Evolutionary conservation across 2,797 vertebrate species (phyloP).

Genomic region (Triplophysa yarkandensis): DNA sequence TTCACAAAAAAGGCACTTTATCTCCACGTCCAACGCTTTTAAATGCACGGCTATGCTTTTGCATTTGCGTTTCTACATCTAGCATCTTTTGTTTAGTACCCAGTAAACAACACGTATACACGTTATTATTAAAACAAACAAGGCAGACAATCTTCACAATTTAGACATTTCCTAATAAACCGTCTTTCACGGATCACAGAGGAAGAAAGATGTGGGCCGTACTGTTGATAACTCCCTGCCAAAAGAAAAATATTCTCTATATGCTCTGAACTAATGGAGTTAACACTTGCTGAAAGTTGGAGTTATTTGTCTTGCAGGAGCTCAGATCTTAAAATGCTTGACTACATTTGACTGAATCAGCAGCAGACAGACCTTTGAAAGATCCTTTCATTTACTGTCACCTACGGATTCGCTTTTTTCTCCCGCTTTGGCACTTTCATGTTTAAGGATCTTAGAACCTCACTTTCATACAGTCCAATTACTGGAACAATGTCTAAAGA

Average conservation of each 20-base stretch:
- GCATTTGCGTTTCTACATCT: too few relatives aligned
- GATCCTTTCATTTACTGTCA: constrained; percentile 59
- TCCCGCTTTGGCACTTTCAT: constrained; percentile 31
- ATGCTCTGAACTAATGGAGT: constrained; percentile 56
- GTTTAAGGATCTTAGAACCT: constrained; percentile 44
- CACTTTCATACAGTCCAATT: constrained; percentile 36
- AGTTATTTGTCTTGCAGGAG: constrained; percentile 64
- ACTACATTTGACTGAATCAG: constrained; percentile 59
- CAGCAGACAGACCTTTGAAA: constrained; percentile 58
- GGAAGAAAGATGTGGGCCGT: constrained; percentile 40
- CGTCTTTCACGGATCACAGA: constrained; percentile 25
- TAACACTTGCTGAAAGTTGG: constrained; percentile 65
- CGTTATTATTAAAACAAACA: constrained; percentile 23
- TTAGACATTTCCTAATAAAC: constrained; percentile 24
- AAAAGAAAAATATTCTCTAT: constrained; percentile 30
- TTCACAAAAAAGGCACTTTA: too few relatives aligned
- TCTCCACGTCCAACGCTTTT: too few relatives aligned
- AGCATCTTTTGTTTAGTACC: too few relatives aligned
- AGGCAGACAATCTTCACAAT: not conserved
- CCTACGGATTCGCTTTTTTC: constrained; percentile 51
- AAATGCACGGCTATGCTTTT: too few relatives aligned
- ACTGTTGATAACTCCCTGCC: constrained; percentile 32
- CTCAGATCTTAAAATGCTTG: constrained; percentile 64
- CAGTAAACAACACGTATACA: not conserved
- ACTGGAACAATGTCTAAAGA: constrained; percentile 47